Evolutionary conservation across 2,888 invertebrate genomes (phyloP), one percentile per base, ranked within the genome.

Genomic region (Encarsia formosa): DNA sequence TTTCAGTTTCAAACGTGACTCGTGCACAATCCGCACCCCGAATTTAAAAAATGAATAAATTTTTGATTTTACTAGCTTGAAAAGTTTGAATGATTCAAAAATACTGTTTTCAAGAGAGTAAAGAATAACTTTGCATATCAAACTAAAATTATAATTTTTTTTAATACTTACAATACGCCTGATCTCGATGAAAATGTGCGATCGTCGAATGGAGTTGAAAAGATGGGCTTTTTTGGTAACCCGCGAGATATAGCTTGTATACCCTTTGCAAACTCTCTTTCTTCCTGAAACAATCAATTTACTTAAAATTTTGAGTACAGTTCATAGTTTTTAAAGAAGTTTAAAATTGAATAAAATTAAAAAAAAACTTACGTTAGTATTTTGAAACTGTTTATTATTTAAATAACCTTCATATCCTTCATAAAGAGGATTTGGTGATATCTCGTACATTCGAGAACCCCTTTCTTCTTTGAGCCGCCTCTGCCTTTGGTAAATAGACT

Each of bases 401-500:
- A 15, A 1, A 9, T 52, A 52, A 42, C 18, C 20, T n/a, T 39
- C 47, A 29, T 50, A 46, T 9, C 32, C 47, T 4, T 43, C 49
- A 8, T 23, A 13, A 4, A 31, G 15, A 8, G 47, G 48, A 35
- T 23, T 39, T 2, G 59, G 42, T 11, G 56, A 20, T 0, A 52
- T 53, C 19, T 53, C 59, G 8, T 57, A 41, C 0, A 41, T 35
- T 39, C 51, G 42, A 18, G 23, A 31, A 41, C n/a, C 44, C 54
- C 15, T 59, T 49, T 24, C 59, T 8, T 52, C 42, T 20, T 41
- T 40, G 9, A 39, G 19, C 13, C 56, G 62, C 0, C 45, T 45
- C 5, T 61, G 58, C 18, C 55, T 54, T 16, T 58, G 55, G 2
- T 55, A 49, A 31, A 49, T 16, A 5, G 58, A 24, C n/a, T 51